Evolutionary conservation across 2,888 invertebrate genomes (phyloP).

Genomic region (Ceraclea dissimilis): DNA sequence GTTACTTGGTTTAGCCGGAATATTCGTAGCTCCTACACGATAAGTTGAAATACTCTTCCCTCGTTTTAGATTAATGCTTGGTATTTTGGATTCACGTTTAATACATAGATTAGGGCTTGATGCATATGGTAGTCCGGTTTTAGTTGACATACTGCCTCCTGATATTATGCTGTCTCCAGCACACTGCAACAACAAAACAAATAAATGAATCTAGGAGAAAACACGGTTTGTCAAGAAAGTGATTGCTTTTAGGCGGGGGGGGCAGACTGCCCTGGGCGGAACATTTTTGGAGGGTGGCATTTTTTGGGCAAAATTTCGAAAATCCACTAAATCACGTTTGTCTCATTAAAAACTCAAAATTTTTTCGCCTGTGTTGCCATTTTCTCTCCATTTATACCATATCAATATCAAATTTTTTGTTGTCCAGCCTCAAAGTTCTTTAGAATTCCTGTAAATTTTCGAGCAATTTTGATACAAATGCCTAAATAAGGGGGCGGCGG

Average conservation of each 20-base stretch:
- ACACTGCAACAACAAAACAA: neutral
- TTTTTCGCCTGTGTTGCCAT: no score
- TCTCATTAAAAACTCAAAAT: no score
- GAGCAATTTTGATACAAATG: neutral
- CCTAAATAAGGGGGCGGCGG: no score
- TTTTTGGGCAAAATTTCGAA: no score
- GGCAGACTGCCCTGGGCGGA: no score
- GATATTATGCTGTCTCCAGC: neutral
- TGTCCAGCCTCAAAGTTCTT: neutral
- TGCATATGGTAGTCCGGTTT: conserved; percentile 14
- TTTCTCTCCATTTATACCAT: no score
- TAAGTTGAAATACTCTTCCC: conserved; percentile 10
- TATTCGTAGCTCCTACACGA: conserved; percentile 4
- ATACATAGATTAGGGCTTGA: conserved; percentile 24
- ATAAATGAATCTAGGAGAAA: neutral
- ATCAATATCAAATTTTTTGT: no score
- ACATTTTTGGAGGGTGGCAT: no score
- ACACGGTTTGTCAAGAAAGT: neutral
- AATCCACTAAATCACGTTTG: no score
- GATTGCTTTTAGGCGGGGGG: no score
- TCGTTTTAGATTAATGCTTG: neutral
- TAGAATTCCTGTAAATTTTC: neutral
- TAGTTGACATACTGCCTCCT: conserved; percentile 10
- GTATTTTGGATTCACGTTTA: conserved; percentile 7
- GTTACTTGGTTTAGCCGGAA: neutral